phyloP scores from a whole-genome alignment of 2,888 invertebrate genomes.

The Caenorhabditis sp. region DNA sequence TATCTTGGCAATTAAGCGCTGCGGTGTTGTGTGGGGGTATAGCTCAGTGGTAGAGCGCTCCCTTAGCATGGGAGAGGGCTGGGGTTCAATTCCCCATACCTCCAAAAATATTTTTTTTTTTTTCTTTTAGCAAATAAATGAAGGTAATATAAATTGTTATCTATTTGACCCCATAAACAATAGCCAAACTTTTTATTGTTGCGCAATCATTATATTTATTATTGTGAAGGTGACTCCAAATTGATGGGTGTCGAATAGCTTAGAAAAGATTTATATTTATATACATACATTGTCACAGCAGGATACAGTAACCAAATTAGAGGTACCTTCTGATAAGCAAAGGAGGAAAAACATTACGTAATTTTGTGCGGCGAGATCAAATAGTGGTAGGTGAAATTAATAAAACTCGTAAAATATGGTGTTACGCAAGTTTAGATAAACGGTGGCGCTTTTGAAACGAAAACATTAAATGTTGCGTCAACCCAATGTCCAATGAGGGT shows the following conservation, averaged over 20 bases:
- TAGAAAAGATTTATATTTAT: too few species aligned
- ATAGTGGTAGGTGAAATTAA: neutral
- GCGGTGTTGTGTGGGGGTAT: constrained; percentile 44
- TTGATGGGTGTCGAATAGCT: neutral
- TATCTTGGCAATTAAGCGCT: too few species aligned
- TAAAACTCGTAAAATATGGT: neutral
- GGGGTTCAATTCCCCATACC: constrained; percentile 64
- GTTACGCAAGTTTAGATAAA: neutral
- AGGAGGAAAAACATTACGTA: too few species aligned
- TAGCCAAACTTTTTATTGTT: neutral
- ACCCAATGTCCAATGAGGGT: neutral
- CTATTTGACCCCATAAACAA: constrained; percentile 60
- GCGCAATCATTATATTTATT: constrained; percentile 1
- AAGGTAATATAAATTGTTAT: constrained; percentile 43
- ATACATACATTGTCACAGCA: too few species aligned
- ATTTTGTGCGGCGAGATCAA: too few species aligned
- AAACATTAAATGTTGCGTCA: neutral
- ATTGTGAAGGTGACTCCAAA: neutral
- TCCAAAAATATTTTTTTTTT: constrained; percentile 24
- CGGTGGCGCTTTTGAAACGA: neutral
- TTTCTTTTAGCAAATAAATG: constrained; percentile 65
- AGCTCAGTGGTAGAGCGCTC: constrained; percentile 68
- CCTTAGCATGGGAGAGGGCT: constrained; percentile 66
- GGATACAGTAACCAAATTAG: too few species aligned
- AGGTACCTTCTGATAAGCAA: too few species aligned